These are phyloP conservation scores for Napeogenes inachia DNA, from an alignment of 2,888 invertebrate genomes.

Conservation along the genomic window DNA sequence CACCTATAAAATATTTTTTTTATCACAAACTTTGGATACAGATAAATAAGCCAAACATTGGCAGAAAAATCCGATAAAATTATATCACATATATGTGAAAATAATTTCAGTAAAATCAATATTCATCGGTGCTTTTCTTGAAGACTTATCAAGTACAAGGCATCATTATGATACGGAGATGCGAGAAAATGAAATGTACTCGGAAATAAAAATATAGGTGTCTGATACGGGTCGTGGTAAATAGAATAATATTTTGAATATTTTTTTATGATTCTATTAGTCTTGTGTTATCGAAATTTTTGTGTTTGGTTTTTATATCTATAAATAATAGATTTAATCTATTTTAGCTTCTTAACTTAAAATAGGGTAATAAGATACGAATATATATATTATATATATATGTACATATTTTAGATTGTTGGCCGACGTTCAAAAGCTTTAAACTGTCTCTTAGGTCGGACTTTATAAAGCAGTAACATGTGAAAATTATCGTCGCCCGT, in stretches of 20 bases:
- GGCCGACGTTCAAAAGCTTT: not conserved
- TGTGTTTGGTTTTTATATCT: too few relatives aligned
- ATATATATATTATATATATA: too few relatives aligned
- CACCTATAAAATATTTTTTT: too few relatives aligned
- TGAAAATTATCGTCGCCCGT: conserved; percentile 45
- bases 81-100: not conserved
- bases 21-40: too few relatives aligned
- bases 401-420: not conserved
- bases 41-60: too few relatives aligned
- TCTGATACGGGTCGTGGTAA: not conserved
- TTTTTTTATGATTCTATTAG: too few relatives aligned
- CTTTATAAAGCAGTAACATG: conserved; percentile 62
- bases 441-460: not conserved
- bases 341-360: too few relatives aligned
- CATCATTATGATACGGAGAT: conserved; percentile 3
- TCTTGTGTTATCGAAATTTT: too few relatives aligned
- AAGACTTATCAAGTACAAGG: not conserved
- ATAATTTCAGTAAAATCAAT: conserved; percentile 1
- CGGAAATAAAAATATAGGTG: not conserved
- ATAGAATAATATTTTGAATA: too few relatives aligned
- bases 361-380: too few relatives aligned
- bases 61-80: too few relatives aligned
- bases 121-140: not conserved
- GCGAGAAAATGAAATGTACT: conserved; percentile 2
- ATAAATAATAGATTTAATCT: too few relatives aligned